Evolutionary conservation across 2,797 vertebrate genomes (phyloP), one percentile per base, ranked within the genome.

Genomic region (Helicolenus hilgendorfi): DNA sequence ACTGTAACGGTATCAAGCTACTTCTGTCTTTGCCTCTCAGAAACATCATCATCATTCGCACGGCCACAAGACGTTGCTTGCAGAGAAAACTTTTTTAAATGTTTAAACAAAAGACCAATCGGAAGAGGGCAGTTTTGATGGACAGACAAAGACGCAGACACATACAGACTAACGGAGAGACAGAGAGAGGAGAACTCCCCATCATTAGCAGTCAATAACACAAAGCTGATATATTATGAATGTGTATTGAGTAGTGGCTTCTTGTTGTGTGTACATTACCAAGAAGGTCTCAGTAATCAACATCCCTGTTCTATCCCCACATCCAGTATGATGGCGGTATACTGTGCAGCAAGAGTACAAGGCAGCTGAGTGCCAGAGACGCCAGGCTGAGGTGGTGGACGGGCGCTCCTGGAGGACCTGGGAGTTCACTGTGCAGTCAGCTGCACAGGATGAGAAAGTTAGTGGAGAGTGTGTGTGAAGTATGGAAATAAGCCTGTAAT

Each of bases 341-440:
- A 53, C 18, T 72, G 29, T 77, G 15, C 77, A 81, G 53, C 2
- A 15, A 22, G 36, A 31, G 65, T 72, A 24, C 24, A 9, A 20
- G 75, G 56, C 77, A 83, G 70, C 81, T 76, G 36, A 84, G 62
- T 33, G 75, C 67, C 53, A 13, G 26, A 58, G 79, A 33, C 26
- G 64, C 60, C 56, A 27, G 79, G 55, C 67, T 72, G 85, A 79
- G 86, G 79, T 87, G 77, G 68, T 74, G 77, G 73, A 79, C 87
- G 41, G 10, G 26, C 41, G 65, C 53, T 86, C 49, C 74, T 5
- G 33, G 83, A 84, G 90, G 80, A 81, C 76, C 55, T 4, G 59
- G 58, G 84, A 89, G 93, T 91, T 96, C 94, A 94, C 20, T 27
- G 92, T 88, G 90, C 87, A 95, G 95, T 96, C 91, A 95, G 79